Percentiles rank a stretch among this genome's conserved stretches.
These are phyloP conservation scores for Mastomys coucha DNA, from an alignment of 2,113 vertebrate species.

Conservation along the genomic window DNA sequence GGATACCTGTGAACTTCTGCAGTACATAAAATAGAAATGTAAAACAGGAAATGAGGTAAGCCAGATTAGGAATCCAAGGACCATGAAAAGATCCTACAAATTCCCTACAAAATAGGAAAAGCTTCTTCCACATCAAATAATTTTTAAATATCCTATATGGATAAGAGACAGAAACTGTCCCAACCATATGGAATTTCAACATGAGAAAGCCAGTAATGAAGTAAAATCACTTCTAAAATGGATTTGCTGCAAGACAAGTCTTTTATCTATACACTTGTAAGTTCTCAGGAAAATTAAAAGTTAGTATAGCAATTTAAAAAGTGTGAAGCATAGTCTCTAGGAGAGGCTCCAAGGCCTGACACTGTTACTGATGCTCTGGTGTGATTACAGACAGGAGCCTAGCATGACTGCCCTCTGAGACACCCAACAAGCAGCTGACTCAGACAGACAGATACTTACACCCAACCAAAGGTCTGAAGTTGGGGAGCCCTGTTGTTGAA, in stretches of 20 bases:
- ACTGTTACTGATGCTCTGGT: too few relatives aligned
- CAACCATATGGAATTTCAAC: not conserved
- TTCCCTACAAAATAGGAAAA: not conserved
- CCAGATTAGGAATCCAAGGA: not conserved
- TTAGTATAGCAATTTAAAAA: not conserved
- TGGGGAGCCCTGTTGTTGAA: too few relatives aligned
- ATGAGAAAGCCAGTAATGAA: not conserved
- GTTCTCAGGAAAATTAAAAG: not conserved
- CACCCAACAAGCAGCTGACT: too few relatives aligned
- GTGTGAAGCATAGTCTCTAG: not conserved
- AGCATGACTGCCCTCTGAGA: too few relatives aligned
- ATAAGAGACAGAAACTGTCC: not conserved
- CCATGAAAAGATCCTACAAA: not conserved
- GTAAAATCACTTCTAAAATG: slow-evolving; percentile 41
- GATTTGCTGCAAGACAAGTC: not conserved
- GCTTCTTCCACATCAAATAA: not conserved
- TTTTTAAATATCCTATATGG: not conserved
- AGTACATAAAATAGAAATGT: not conserved
- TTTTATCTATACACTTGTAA: not conserved
- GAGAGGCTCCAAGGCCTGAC: too few relatives aligned
- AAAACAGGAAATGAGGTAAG: not conserved
- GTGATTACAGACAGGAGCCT: too few relatives aligned
- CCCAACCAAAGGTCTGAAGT: too few relatives aligned
- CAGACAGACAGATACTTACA: too few relatives aligned
- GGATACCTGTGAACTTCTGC: not conserved